Evolutionary conservation across 2,888 invertebrate genomes (phyloP), one percentile per base, ranked within the genome.

Genomic region (Patella pellucida): DNA sequence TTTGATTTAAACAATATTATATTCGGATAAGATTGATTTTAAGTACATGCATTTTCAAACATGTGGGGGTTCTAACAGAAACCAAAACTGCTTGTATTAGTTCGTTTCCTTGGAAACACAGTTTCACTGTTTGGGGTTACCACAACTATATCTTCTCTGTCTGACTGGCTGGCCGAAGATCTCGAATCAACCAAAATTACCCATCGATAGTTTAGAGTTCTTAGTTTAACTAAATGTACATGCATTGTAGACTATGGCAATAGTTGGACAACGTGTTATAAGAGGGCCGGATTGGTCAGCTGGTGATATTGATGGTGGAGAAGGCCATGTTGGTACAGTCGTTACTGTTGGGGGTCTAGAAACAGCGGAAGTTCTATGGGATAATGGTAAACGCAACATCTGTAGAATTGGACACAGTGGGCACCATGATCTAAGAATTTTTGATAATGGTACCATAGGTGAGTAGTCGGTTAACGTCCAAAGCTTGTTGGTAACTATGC

Each of bases 281-380:
- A 81, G 89, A 15, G 89, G 89, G 31, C 89, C 88, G 3, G 85
- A 88, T 79, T 89, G 89, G 89, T 81, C 76, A 27, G 80, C 82
- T 69, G 85, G 82, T 3, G 78, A 84, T 69, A 85, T 85, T 70
- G 89, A 89, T 75, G 85, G 84, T 23, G 88, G 90, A 41, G 89
- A 90, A 79, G 90, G 89, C 72, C 88, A 89, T 75, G 84, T 89
- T n/a, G 90, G 87, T 1, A 88, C 88, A 0, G 86, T 89, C 2
- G 95, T 96, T 56, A 81, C 82, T 74, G 82, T 83, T 76, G 92
- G 92, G 12, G 95, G 95, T 0, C 95, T 96, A 87, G 95, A 95
- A 89, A 96, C 96, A 3, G 96, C 95, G 3, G 95, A 96, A 54
- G 95, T 96, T 7, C 95, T 95, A 86, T 96, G 96, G 96, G 96